phyloP scores from a whole-genome alignment of 2,113 vertebrate genomes.

The Vulpes lagopus region DNA sequence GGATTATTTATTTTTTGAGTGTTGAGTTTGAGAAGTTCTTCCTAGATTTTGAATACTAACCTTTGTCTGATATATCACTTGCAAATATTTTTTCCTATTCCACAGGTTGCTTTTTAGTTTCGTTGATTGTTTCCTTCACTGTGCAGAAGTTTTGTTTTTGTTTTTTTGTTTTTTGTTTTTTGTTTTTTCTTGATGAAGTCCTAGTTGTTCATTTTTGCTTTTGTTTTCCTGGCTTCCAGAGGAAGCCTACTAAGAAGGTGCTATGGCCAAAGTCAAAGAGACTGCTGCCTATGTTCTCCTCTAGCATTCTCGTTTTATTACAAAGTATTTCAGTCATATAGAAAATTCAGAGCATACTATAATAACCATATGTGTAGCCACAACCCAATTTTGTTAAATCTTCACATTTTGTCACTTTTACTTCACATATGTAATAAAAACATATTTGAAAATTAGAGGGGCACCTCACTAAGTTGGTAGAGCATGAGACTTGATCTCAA shows the following conservation, averaged over 20 bases:
- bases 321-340: not conserved
- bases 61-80: not conserved
- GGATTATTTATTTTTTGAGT: not conserved
- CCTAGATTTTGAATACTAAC: not conserved
- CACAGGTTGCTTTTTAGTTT: not conserved
- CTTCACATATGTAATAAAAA: not conserved
- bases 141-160: not conserved
- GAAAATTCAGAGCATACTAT: constrained; percentile 9
- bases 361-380: not conserved
- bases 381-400: not conserved
- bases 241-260: not conserved
- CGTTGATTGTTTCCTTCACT: not conserved
- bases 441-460: not conserved
- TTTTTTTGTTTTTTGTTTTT: not conserved
- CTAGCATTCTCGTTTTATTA: not conserved
- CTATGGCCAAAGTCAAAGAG: not conserved
- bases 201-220: not conserved
- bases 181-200: not conserved
- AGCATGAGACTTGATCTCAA: not conserved
- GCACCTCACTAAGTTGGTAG: not conserved
- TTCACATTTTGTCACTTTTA: not conserved
- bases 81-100: not conserved
- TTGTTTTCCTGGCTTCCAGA: not conserved
- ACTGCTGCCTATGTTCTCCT: not conserved
- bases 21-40: not conserved